These are phyloP conservation scores for Notodonta ziczac DNA, from an alignment of 2,888 invertebrate species.

Conservation along the genomic window DNA sequence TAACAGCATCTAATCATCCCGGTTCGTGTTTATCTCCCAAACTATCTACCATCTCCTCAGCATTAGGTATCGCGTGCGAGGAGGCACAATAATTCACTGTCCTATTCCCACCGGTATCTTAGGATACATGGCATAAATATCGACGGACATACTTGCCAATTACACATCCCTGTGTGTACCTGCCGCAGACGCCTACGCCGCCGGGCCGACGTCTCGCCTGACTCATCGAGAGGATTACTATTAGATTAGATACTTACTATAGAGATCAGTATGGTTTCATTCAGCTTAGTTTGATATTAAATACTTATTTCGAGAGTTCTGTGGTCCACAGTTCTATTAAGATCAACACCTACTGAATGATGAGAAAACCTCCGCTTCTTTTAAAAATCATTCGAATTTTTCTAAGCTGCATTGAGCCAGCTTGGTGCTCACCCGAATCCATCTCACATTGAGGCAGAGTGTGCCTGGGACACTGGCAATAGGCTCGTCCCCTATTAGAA, in stretches of 20 bases:
- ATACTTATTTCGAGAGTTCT: too few relatives aligned
- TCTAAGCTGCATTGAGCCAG: too few relatives aligned
- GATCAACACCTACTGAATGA: too few relatives aligned
- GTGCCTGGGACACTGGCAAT: too few relatives aligned
- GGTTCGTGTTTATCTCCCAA: neutral
- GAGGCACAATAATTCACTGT: neutral
- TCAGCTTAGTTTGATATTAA: too few relatives aligned
- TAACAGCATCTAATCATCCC: neutral
- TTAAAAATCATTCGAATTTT: too few relatives aligned
- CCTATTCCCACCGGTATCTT: conserved; percentile 27
- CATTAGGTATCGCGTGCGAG: conserved; percentile 1
- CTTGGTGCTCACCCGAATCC: too few relatives aligned
- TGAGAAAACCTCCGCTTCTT: too few relatives aligned
- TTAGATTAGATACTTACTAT: neutral
- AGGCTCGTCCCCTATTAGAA: too few relatives aligned
- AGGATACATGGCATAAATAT: conserved; percentile 41
- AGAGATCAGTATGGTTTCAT: neutral
- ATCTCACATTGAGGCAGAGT: too few relatives aligned
- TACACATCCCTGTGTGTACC: conserved; percentile 33
- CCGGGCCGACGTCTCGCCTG: neutral
- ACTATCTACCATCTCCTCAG: conserved; percentile 1
- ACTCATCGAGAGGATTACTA: neutral
- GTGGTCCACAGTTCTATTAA: too few relatives aligned
- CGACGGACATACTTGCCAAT: conserved; percentile 39
- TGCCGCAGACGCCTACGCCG: neutral